A percentile compares a stretch with the other conserved stretches of the same genome.
Conservation (phyloP, 2,888 invertebrate species). For the Apamea monoglypha region DNA sequence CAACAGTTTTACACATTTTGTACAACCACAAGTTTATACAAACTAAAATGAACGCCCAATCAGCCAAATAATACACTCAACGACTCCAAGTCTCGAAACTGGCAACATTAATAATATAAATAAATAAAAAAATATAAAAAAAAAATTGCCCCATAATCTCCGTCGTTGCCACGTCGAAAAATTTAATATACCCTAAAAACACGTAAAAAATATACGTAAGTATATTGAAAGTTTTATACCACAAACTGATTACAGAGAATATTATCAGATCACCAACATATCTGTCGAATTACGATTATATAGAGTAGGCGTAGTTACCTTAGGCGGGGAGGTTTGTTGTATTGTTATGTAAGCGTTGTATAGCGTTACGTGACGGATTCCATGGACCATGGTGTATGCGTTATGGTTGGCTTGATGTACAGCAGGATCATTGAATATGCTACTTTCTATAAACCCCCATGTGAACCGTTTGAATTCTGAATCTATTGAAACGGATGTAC, state of each 20-base stretch:
- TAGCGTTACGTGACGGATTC: slow-evolving; percentile 49
- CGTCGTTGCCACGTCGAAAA: slow-evolving; percentile 49
- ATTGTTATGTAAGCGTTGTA: slow-evolving; percentile 63
- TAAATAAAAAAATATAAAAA: background rate
- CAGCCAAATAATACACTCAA: slow-evolving; percentile 4
- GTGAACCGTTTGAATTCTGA: background rate
- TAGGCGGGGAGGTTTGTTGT: slow-evolving; percentile 64
- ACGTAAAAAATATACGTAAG: slow-evolving; percentile 51
- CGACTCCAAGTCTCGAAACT: background rate
- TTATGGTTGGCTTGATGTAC: slow-evolving; percentile 44
- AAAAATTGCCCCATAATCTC: slow-evolving; percentile 14
- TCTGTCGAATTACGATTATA: slow-evolving; percentile 68
- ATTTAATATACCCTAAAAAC: slow-evolving; percentile 37
- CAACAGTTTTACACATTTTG: slow-evolving; percentile 32
- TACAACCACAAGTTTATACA: slow-evolving; percentile 18
- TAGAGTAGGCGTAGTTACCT: slow-evolving; percentile 82
- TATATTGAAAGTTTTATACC: slow-evolving; percentile 53
- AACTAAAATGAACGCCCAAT: background rate
- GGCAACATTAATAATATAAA: background rate
- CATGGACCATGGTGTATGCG: slow-evolving; percentile 70
- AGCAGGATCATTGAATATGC: slow-evolving; percentile 58
- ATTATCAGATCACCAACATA: slow-evolving; percentile 67
- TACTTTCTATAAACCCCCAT: slow-evolving; percentile 48
- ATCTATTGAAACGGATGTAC: background rate
- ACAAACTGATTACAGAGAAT: slow-evolving; percentile 47